phyloP scores from a whole-genome alignment of 2,797 vertebrate genomes.

The Glyptemys insculpta region DNA sequence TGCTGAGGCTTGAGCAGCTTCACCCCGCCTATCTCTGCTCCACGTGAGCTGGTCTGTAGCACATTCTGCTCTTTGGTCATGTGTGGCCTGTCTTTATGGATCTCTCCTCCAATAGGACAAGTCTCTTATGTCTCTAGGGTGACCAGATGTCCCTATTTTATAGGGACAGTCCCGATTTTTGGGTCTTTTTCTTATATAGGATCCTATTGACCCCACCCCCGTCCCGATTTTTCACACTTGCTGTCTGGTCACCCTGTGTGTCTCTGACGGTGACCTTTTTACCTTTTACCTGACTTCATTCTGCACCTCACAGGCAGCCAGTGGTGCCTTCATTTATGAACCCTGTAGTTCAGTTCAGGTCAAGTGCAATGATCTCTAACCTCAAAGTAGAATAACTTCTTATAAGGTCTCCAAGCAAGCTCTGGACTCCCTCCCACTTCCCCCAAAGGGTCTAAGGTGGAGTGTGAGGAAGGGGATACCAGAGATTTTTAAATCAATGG shows the following conservation, averaged over 20 bases:
- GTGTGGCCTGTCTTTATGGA: background rate
- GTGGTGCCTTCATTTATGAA: slow-evolving; percentile 25
- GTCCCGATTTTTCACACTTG: too few relatives aligned
- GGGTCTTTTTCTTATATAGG: too few relatives aligned
- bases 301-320: background rate
- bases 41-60: background rate
- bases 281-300: slow-evolving; percentile 3
- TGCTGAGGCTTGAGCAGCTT: background rate
- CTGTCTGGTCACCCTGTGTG: too few relatives aligned
- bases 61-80: background rate
- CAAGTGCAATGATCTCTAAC: background rate
- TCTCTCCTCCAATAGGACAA: slow-evolving; percentile 4
- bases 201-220: too few relatives aligned
- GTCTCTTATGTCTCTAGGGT: background rate
- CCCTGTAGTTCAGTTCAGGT: slow-evolving; percentile 19
- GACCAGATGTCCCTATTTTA: too few relatives aligned
- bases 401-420: background rate
- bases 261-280: background rate
- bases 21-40: background rate
- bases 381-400: background rate
- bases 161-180: too few relatives aligned
- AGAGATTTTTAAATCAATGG: background rate
- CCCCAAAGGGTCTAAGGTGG: slow-evolving; percentile 13
- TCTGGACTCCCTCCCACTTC: background rate
- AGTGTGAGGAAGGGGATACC: background rate